Conservation (phyloP, 1,140 invertebrate species). For the Sminthurinus signatus region DNA sequence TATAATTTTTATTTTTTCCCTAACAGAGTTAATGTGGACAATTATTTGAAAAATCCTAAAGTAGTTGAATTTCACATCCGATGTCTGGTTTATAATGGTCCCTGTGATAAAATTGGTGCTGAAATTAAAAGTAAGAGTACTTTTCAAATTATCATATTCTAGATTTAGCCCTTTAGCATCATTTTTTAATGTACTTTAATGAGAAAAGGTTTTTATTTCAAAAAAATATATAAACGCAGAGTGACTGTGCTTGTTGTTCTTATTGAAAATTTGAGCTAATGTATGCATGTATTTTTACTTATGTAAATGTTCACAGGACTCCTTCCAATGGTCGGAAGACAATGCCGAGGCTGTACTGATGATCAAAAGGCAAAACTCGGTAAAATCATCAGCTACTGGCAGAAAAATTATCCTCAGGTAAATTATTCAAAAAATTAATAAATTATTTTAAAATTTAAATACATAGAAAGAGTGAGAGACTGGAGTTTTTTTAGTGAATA, state of each 20-base stretch:
- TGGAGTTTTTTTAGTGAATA: no score
- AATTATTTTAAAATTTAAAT: no score
- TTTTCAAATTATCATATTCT: no score
- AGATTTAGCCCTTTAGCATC: no score
- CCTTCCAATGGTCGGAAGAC: conserved; percentile 13
- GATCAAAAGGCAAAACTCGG: conserved; percentile 30
- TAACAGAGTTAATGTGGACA: conserved; percentile 38
- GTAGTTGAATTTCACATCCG: conserved; percentile 34
- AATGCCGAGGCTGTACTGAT: conserved; percentile 24
- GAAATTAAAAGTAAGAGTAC: conserved; percentile 27
- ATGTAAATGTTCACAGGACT: no score
- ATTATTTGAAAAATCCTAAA: conserved; percentile 22
- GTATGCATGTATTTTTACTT: neutral
- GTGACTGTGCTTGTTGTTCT: neutral
- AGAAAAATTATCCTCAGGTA: conserved; percentile 35
- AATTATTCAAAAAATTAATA: no score
- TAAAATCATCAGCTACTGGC: conserved; percentile 30
- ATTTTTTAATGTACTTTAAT: no score
- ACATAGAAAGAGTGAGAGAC: no score
- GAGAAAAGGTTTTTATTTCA: no score
- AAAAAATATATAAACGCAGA: neutral
- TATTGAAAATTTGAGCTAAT: neutral
- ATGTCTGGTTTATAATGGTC: conserved; percentile 33
- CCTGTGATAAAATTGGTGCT: conserved; percentile 29
- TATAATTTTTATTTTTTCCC: neutral